phyloP scores from a whole-genome alignment of 2,113 vertebrate species.

The Aepyceros melampus region DNA sequence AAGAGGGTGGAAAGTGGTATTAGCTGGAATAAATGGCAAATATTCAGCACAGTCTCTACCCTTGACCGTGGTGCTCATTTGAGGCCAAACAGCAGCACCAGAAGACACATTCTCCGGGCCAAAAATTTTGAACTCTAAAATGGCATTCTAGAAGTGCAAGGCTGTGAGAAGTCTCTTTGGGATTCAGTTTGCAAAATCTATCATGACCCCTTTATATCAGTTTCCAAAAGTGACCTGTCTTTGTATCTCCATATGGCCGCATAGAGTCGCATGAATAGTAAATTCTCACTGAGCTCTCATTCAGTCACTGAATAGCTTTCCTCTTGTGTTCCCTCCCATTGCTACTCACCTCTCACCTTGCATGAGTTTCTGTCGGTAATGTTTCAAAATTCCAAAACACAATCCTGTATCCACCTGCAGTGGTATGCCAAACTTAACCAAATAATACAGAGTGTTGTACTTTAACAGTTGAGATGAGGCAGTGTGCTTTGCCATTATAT shows the following conservation, averaged over 20 bases:
- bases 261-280: background rate
- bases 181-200: background rate
- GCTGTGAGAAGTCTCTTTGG: background rate
- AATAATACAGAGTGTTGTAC: background rate
- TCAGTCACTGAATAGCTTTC: background rate
- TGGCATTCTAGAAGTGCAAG: background rate
- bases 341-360: background rate
- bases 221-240: background rate
- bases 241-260: background rate
- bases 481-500: background rate
- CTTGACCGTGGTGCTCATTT: background rate
- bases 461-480: background rate
- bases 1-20: background rate
- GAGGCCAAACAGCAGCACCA: background rate
- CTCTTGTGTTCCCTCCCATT: background rate
- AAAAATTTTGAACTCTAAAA: background rate
- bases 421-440: background rate
- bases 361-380: background rate
- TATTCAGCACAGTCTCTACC: background rate
- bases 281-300: background rate
- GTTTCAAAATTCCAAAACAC: background rate
- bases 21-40: background rate
- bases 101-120: background rate
- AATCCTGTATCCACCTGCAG: background rate
- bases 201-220: background rate